A percentile compares a stretch with the other conserved stretches of the same genome.
These are phyloP conservation scores for Abrostola tripartita DNA, from an alignment of 2,888 invertebrate species.

Conservation along the genomic window DNA sequence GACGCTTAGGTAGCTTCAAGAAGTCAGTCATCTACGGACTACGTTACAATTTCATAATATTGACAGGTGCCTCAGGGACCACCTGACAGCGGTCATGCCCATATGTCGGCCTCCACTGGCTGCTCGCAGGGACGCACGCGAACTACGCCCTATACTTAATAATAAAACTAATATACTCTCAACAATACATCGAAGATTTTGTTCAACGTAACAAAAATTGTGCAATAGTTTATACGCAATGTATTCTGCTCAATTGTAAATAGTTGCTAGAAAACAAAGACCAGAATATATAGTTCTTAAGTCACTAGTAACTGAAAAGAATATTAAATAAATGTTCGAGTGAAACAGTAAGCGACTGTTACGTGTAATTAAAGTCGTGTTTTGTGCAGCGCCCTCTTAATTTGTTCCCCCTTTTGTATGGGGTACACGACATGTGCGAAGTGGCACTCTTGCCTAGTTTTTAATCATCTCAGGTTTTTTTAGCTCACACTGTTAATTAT, in stretches of 20 bases:
- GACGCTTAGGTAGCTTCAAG: conserved; percentile 32
- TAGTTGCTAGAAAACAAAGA: conserved; percentile 14
- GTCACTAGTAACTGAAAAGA: conserved; percentile 17
- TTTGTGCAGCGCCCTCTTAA: conserved; percentile 74
- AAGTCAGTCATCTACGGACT: conserved; percentile 44
- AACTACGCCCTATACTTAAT: conserved; percentile 60
- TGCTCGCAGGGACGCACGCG: conserved; percentile 69
- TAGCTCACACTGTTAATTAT: conserved; percentile 47
- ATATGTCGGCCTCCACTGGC: conserved; percentile 74
- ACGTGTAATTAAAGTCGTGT: conserved; percentile 76
- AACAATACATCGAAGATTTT: conserved; percentile 26
- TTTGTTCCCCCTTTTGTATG: conserved; percentile 66
- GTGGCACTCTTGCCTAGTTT: conserved; percentile 63
- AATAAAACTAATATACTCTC: conserved; percentile 16
- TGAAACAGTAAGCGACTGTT: conserved; percentile 66
- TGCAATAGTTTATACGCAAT: conserved; percentile 26
- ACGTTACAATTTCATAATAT: conserved; percentile 62
- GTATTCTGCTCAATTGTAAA: conserved; percentile 18
- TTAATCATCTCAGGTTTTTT: conserved; percentile 59
- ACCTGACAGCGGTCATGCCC: conserved; percentile 85
- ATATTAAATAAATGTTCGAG: conserved; percentile 53
- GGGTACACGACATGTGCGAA: conserved; percentile 75
- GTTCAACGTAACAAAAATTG: not conserved
- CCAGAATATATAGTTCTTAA: conserved; percentile 44
- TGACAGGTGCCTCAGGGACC: conserved; percentile 80